Percentiles rank a stretch among this genome's conserved stretches.
Evolutionary conservation across 2,113 vertebrate species (phyloP).

Genomic region (Microcebus jonahi): DNA sequence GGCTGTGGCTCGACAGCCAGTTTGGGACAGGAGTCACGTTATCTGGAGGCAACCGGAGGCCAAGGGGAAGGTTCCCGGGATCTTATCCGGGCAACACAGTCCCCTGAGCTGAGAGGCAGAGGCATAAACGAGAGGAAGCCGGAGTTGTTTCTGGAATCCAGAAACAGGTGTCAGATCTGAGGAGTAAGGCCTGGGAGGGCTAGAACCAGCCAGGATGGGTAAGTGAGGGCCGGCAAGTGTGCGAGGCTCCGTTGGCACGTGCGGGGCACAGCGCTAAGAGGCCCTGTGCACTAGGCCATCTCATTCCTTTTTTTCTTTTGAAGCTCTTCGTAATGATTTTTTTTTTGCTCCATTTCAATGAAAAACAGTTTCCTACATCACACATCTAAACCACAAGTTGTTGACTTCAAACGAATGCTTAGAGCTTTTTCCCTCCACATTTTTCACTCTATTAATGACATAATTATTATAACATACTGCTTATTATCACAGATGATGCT

Average conservation of each 20-base stretch:
- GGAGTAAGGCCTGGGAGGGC: background rate
- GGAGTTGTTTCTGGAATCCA: background rate
- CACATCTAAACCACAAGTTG: background rate
- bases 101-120: background rate
- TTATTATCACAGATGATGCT: background rate
- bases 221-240: background rate
- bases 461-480: background rate
- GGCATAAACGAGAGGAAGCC: background rate
- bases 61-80: background rate
- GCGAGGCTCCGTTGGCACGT: background rate
- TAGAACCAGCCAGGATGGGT: background rate
- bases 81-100: background rate
- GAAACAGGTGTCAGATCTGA: background rate
- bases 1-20: background rate
- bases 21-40: background rate
- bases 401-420: background rate
- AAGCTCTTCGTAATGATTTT: slow-evolving; percentile 14
- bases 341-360: slow-evolving; percentile 28
- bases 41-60: background rate
- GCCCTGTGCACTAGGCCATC: background rate
- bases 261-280: background rate
- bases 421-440: background rate
- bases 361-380: background rate
- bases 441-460: background rate
- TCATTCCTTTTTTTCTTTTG: background rate